These are phyloP conservation scores for Galeruca laticollis DNA, from an alignment of 2,888 invertebrate species.

Conservation along the genomic window DNA sequence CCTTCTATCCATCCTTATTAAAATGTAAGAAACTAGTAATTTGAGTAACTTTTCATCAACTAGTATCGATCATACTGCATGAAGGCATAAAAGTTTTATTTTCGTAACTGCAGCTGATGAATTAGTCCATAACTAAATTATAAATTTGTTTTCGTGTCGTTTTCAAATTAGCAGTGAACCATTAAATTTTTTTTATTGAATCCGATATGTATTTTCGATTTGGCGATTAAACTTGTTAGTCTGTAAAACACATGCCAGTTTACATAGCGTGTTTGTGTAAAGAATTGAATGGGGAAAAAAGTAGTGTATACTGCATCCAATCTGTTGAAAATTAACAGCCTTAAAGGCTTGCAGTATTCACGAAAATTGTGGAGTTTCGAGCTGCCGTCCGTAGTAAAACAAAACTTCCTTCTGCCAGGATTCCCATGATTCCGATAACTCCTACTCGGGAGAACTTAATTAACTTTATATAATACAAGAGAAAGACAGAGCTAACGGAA, in stretches of 20 bases:
- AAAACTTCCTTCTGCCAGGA: conserved; percentile 21
- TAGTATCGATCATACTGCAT: too few relatives aligned
- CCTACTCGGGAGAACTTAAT: conserved; percentile 16
- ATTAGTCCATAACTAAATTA: too few relatives aligned
- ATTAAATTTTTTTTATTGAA: conserved; percentile 12
- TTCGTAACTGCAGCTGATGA: too few relatives aligned
- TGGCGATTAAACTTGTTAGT: conserved; percentile 10
- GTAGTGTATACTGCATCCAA: not conserved
- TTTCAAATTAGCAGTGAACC: not conserved
- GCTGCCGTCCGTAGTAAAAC: not conserved
- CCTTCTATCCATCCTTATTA: too few relatives aligned
- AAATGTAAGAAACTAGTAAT: too few relatives aligned
- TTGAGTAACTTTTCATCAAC: too few relatives aligned
- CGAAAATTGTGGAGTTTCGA: conserved; percentile 13
- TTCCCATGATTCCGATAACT: conserved; percentile 34
- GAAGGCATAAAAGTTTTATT: too few relatives aligned
- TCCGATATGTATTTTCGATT: conserved; percentile 14
- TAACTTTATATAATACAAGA: conserved; percentile 31
- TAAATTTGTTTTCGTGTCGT: not conserved
- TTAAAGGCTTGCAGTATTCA: conserved; percentile 6
- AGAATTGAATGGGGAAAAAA: conserved; percentile 1
- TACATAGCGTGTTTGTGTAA: conserved; percentile 26
- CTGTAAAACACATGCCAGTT: conserved; percentile 29
- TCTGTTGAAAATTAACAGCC: conserved; percentile 15
- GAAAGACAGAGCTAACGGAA: too few relatives aligned